Evolutionary conservation across 2,888 invertebrate species (phyloP), one percentile per base, ranked within the genome.

Genomic region (Clistopyga incitator): DNA sequence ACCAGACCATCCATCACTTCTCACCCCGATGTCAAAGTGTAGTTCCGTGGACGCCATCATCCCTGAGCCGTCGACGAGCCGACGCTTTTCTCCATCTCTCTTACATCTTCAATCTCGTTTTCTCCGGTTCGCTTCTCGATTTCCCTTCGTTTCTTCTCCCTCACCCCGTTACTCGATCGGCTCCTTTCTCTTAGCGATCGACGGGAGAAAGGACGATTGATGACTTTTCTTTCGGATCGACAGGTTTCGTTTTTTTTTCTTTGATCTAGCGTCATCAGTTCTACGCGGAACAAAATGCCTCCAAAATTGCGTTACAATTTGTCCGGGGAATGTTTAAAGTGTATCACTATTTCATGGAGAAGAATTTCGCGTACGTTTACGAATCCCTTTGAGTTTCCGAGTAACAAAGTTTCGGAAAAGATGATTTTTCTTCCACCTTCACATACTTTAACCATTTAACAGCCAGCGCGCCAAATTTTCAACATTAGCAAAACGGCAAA

Each of bases 141-240:
- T 68, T 68, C 23, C 59, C 20, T 25, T 59, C 72, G n/a, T 20
- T 56, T 29, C 78, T 45, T 52, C 76, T 84, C 81, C 50, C 50
- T 47, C 52, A 56, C 64, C 68, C 59, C 52, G 34, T 64, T 42
- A 52, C 70, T 64, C 77, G 25, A 71, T 82, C 78, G 74, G 70
- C n/a, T 13, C 29, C 61, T 70, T 54, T 70, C 79, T 56, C 56
- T 82, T 59, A 50, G 52, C 78, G 77, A 77, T 84, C 52, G 86
- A 79, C 77, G 72, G 6, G 81, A 78, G 81, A 83, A 84, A 74
- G 75, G 72, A 86, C 82, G 86, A 86, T 86, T 84, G 86, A 86
- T 86, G 84, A 86, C 81, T 79, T 85, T 86, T 83, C 81, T 71
- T 82, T 54, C 20, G 47, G 68, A 45, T 68, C 74, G 25, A 38